Percentiles rank a stretch among this genome's conserved stretches.
phyloP scores from a whole-genome alignment of 2,113 vertebrate genomes.

The Nycticebus coucang region DNA sequence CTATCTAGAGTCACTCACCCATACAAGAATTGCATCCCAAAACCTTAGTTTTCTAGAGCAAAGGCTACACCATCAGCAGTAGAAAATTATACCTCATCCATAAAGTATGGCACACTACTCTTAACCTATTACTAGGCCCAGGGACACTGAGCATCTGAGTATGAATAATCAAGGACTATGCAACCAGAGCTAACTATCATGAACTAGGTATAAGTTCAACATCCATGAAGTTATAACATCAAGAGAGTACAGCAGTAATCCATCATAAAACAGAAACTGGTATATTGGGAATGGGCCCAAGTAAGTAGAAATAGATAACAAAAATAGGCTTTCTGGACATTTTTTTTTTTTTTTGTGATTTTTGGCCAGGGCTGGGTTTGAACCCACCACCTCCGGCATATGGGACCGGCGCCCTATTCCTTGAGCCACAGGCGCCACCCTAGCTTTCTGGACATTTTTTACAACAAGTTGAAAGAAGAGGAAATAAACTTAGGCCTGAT shows the following conservation, averaged over 20 bases:
- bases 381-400: too few species aligned
- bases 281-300: not conserved
- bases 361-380: too few species aligned
- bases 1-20: not conserved
- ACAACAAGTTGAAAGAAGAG: not conserved
- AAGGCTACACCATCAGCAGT: not conserved
- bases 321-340: not conserved
- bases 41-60: not conserved
- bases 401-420: too few species aligned
- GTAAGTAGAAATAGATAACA: not conserved
- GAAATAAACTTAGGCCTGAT: not conserved
- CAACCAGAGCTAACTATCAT: not conserved
- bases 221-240: not conserved
- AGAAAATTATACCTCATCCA: not conserved
- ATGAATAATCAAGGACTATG: not conserved
- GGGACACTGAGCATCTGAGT: not conserved
- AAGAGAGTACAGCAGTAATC: not conserved
- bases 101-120: not conserved
- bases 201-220: not conserved
- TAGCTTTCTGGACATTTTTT: not conserved
- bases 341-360: too few species aligned
- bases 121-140: not conserved
- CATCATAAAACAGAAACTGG: not conserved
- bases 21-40: not conserved
- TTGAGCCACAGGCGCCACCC: too few species aligned